A percentile compares a stretch with the other conserved stretches of the same genome.
Evolutionary conservation across 2,888 invertebrate genomes (phyloP).

Genomic region (Palloptera scutellata): DNA sequence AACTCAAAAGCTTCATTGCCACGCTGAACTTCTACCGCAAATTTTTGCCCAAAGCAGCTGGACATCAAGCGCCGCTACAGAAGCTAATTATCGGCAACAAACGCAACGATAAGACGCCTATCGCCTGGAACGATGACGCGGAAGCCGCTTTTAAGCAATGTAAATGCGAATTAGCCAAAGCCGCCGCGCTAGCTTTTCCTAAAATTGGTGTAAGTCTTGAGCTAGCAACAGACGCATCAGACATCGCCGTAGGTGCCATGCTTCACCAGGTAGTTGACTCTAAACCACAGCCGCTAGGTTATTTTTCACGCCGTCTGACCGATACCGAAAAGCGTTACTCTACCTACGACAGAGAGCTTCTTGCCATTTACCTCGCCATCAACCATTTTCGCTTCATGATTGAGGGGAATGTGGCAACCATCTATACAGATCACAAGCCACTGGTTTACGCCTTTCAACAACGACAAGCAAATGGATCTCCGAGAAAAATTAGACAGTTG

Average conservation of each 20-base stretch:
- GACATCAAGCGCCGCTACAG: conserved; percentile 17
- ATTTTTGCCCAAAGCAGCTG: conserved; percentile 23
- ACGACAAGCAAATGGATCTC: no score
- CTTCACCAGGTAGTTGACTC: background rate
- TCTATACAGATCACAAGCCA: conserved; percentile 18
- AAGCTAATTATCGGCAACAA: conserved; percentile 18
- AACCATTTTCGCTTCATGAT: conserved; percentile 44
- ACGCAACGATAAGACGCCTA: conserved; percentile 31
- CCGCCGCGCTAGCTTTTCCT: background rate
- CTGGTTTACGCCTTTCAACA: no score
- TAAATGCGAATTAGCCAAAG: background rate
- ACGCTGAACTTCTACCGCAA: conserved; percentile 25
- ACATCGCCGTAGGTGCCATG: background rate
- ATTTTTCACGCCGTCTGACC: background rate
- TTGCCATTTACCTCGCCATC: conserved; percentile 57
- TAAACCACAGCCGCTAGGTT: background rate
- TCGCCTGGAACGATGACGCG: conserved; percentile 21
- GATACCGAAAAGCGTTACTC: background rate
- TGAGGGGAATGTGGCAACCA: conserved; percentile 37
- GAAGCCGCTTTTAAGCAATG: background rate
- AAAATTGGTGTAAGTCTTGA: background rate
- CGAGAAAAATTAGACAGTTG: no score
- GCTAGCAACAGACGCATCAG: background rate
- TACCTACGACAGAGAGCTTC: conserved; percentile 32
- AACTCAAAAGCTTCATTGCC: conserved; percentile 23